Evolutionary conservation across 2,888 invertebrate species (phyloP).

Genomic region (Muscina levida): DNA sequence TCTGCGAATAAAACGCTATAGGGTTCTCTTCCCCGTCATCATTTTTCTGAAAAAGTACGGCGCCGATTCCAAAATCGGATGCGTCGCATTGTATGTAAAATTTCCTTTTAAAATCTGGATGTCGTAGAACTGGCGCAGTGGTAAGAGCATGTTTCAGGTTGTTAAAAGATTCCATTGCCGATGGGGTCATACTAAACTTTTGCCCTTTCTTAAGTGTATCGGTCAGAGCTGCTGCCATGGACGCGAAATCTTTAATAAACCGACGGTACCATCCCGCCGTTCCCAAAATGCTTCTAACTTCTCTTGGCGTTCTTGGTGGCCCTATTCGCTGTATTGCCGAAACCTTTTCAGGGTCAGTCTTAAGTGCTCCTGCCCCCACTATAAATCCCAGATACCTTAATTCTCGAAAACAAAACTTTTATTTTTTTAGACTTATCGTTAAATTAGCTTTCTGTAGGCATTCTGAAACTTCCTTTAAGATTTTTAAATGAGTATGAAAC

Average conservation of each 20-base stretch:
- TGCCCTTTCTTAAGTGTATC: not conserved
- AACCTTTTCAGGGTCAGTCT: constrained; percentile 29
- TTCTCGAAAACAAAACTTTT: constrained; percentile 9
- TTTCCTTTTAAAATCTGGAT: not conserved
- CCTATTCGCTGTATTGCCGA: not conserved
- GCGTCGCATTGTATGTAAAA: too few species aligned
- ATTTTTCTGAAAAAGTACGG: constrained; percentile 3
- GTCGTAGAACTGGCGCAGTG: not conserved
- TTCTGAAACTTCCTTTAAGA: constrained; percentile 1
- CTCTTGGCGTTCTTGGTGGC: constrained; percentile 4
- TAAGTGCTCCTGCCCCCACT: not conserved
- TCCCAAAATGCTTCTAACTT: constrained; percentile 39
- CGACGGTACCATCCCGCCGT: constrained; percentile 35
- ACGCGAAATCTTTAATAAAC: too few species aligned
- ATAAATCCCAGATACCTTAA: constrained; percentile 22
- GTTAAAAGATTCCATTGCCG: not conserved
- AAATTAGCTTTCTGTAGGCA: constrained; percentile 19
- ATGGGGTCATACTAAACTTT: not conserved
- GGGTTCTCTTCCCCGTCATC: constrained; percentile 2
- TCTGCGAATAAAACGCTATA: constrained; percentile 12
- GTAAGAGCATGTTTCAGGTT: not conserved
- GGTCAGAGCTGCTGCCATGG: not conserved
- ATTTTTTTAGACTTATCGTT: constrained; percentile 29
- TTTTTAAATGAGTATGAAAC: not conserved
- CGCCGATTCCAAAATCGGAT: not conserved